These are phyloP conservation scores for Drosophila malerkotliana DNA, from an alignment of 1,140 invertebrate genomes.

Conservation along the genomic window DNA sequence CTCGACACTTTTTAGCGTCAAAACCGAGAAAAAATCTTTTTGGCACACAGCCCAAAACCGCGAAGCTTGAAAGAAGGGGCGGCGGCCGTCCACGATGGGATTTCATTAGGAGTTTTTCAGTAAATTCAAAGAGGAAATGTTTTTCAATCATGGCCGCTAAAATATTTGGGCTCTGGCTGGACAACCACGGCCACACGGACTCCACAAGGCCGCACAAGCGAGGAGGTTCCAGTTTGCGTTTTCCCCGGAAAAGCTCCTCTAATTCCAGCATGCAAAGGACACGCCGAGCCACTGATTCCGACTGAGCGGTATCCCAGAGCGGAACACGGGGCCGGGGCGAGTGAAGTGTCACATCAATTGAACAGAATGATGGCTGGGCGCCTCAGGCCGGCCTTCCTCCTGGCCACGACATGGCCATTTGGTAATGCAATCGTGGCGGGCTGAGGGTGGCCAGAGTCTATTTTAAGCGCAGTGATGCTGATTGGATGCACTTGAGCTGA, in stretches of 20 bases:
- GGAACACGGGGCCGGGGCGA: slow-evolving; percentile 7
- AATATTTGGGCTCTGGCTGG: slow-evolving; percentile 62
- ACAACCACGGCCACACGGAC: slow-evolving; percentile 23
- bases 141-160: slow-evolving; percentile 51
- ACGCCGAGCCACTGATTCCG: not conserved
- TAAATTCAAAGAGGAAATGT: slow-evolving; percentile 54
- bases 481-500: slow-evolving; percentile 52
- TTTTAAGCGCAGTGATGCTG: slow-evolving; percentile 52
- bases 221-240: slow-evolving; percentile 28
- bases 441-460: slow-evolving; percentile 29
- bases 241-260: slow-evolving; percentile 2
- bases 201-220: slow-evolving; percentile 10
- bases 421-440: not conserved
- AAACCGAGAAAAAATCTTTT: slow-evolving; percentile 24
- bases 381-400: not conserved
- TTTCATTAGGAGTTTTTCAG: slow-evolving; percentile 55
- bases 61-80: not conserved
- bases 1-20: slow-evolving; percentile 40
- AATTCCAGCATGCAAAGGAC: slow-evolving; percentile 7
- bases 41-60: slow-evolving; percentile 39
- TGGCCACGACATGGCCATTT: not conserved
- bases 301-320: slow-evolving; percentile 1
- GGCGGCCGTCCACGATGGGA: slow-evolving; percentile 26
- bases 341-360: slow-evolving; percentile 47
- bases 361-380: slow-evolving; percentile 38